Percentiles rank a stretch among this genome's conserved stretches.
Evolutionary conservation across 1,140 invertebrate species (phyloP).

Genomic region (Portunus trituberculatus): DNA sequence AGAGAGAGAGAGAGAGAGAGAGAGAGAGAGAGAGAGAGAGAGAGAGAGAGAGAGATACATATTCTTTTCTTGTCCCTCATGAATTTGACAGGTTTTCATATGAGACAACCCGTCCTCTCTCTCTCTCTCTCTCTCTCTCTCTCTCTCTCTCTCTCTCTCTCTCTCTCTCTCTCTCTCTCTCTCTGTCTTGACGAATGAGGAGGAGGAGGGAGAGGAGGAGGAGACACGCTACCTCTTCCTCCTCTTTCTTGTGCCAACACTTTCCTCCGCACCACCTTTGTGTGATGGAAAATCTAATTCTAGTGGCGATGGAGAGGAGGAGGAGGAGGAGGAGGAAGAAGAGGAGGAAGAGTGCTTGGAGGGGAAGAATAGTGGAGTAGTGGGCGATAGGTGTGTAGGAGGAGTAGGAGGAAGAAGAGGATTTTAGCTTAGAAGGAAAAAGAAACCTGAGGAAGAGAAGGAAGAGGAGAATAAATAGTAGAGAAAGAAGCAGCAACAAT

Average conservation of each 20-base stretch:
- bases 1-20: too few species aligned
- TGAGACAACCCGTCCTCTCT: too few species aligned
- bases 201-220: background rate
- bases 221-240: background rate
- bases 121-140: too few species aligned
- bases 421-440: too few species aligned
- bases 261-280: background rate
- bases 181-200: background rate
- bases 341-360: background rate
- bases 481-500: background rate
- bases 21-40: too few species aligned
- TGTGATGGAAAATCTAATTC: constrained; percentile 23
- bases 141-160: too few species aligned
- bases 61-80: too few species aligned
- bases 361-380: background rate
- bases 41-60: too few species aligned
- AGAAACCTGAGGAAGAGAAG: background rate
- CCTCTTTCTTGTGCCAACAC: background rate
- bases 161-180: background rate
- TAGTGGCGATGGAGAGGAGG: background rate
- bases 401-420: background rate
- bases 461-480: background rate
- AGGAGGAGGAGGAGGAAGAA: background rate
- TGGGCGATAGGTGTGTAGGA: background rate
- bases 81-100: too few species aligned